Percentiles rank a stretch among this genome's conserved stretches.
Evolutionary conservation across 2,113 vertebrate genomes (phyloP).

Genomic region (Spea multiplicata): DNA sequence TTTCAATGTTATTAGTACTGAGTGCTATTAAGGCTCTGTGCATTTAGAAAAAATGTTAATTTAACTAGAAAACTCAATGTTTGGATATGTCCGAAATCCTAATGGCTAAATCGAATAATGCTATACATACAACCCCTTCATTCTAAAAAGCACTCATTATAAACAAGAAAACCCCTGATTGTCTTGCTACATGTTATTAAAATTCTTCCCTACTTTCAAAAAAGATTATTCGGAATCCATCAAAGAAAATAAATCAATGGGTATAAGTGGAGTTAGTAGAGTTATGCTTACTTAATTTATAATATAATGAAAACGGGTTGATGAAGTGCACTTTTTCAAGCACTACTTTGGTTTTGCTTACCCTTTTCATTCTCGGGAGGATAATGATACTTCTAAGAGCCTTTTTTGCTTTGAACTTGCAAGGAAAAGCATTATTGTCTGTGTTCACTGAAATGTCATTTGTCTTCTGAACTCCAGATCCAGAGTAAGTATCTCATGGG

Average conservation of each 20-base stretch:
- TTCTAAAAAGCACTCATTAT: too few species aligned
- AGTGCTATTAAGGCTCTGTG: too few species aligned
- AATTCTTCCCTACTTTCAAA: not conserved
- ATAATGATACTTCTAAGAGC: constrained; percentile 22
- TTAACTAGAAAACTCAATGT: too few species aligned
- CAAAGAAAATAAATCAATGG: constrained; percentile 7
- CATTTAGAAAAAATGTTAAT: too few species aligned
- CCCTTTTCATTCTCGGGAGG: not conserved
- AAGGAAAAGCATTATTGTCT: constrained; percentile 31
- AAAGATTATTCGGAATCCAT: not conserved
- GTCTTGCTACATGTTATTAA: constrained; percentile 5
- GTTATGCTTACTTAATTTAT: constrained; percentile 6
- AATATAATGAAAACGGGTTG: not conserved
- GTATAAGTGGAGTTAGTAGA: constrained; percentile 1
- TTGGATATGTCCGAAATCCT: too few species aligned
- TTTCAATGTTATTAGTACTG: too few species aligned
- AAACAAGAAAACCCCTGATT: not conserved
- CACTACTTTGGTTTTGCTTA: constrained; percentile 1
- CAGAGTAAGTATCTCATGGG: constrained; percentile 2
- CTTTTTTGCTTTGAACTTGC: constrained; percentile 16
- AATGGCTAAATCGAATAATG: too few species aligned
- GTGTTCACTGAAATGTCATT: constrained; percentile 38
- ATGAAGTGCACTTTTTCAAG: constrained; percentile 5
- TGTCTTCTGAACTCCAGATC: constrained; percentile 20
- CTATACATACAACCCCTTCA: too few species aligned